Base-by-base conservation (phyloP, 2,888 invertebrate species). In the Cephus nigrinus region DNA sequence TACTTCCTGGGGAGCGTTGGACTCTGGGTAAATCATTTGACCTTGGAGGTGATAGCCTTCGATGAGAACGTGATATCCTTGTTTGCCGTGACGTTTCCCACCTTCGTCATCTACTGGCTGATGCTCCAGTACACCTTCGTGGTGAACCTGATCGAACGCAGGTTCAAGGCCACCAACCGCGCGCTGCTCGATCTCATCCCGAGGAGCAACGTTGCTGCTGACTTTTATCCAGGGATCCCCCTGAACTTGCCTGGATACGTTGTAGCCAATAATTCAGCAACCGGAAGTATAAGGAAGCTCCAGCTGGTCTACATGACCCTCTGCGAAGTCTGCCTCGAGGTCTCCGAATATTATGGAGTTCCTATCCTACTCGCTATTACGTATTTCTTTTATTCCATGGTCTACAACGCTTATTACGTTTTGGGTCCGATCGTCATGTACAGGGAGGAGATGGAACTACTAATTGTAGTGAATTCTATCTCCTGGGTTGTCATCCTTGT, bases 321-420 rank as follows among this genome's bases (percentile, higher is more conserved):
- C 2, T 85, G 80, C 75, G 77, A 84, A 3, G 78, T 83, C 23
- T 77, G 75, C n/a, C 69, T 12, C 1, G 80, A 83, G 11, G 40
- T 86, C 35, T 79, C 86, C 0, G 69, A 80, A 1, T 82, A 84
- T 31, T 85, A 85, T 71, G 82, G 84, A 0, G 1, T 84, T 11
- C 81, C 84, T 9, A 77, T 76, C 4, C 73, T 86, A 0, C 32
- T 78, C 3, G 76, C 73, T 4, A 34, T 83, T 0, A 23, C 36
- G 4, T 75, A 77, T 31, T 12, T 30, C 4, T 84, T 81, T 35
- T 75, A 75, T 15, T 12, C 73, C 1, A 36, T 85, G 1, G 36
- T 85, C 36, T 84, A 82, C 75, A 82, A 72, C n/a, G 69, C 73
- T 40, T 82, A 82, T 69, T 77, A 78, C 32, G 12, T 80, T 9